Base-by-base conservation (phyloP, 2,113 vertebrate species). In the Callipepla californica region DNA sequence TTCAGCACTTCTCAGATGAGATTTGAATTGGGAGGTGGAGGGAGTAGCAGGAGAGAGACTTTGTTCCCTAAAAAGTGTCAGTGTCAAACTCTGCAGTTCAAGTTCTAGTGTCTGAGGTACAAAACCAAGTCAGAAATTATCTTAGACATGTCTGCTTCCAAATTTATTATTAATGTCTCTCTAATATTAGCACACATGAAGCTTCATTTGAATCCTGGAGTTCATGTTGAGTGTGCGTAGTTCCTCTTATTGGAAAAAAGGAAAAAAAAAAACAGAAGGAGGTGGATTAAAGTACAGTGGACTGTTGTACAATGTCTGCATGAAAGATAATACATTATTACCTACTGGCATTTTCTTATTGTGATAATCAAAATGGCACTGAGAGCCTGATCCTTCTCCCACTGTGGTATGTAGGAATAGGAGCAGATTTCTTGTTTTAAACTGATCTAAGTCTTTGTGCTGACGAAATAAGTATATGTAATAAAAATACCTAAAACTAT, bases 1-100 rank as follows among this genome's bases (percentile, higher is more conserved):
- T 98, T 98, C 97, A 97, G 96, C 94, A 96, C 97, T 98, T 97
- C 98, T 97, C 97, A 97, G 97, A 98, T 98, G 97, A 98, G 98
- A 97, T 94, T 94, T 98, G 97, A 98, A 98, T 97, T 87, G 97
- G 66, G 81, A 90, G 87, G 91, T 76, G 95, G 92, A 87, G 95
- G 85, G 97, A 90, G 96, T 94, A 94, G 97, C 66, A 96, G 96
- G 91, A 95, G 93, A 96, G 97, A 97, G 88, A 98, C 97, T 98
- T 98, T 97, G 96, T 98, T 98, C 98, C 98, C 97, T 96, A 97
- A 98, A 98, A 98, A 98, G 97, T 98, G 98, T 98, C 98, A 98
- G 96, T 97, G 96, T 98, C 98, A 97, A 96, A 97, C 96, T 97
- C 94, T 34, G 92, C 68, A 96, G 98, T 98, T 98, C 98, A 98